Conservation (phyloP, 2,113 vertebrate species). For the Ivindomyrus marchei region DNA sequence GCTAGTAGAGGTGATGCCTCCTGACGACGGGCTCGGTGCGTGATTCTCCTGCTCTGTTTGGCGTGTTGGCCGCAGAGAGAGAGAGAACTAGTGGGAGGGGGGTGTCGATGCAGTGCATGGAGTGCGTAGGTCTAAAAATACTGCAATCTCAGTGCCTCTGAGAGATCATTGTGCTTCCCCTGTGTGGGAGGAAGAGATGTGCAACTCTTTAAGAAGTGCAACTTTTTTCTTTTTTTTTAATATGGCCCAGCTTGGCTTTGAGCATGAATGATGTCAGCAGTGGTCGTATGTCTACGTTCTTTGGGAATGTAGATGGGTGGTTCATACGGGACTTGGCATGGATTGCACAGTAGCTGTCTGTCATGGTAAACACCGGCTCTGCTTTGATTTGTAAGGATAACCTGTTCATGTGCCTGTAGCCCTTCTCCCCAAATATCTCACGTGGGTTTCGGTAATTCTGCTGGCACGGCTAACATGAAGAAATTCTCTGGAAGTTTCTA, state of each 20-base stretch:
- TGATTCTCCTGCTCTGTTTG: background rate
- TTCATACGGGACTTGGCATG: background rate
- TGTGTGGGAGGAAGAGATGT: background rate
- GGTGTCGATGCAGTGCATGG: background rate
- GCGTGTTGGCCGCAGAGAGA: background rate
- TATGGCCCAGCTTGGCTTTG: background rate
- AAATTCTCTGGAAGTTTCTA: background rate
- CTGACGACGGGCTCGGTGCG: background rate
- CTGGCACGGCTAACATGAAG: background rate
- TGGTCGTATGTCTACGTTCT: background rate
- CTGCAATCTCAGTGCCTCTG: background rate
- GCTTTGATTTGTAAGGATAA: background rate
- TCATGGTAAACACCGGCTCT: background rate
- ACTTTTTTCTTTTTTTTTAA: background rate
- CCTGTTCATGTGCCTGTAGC: background rate
- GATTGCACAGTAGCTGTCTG: background rate
- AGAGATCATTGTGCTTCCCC: background rate
- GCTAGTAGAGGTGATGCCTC: background rate
- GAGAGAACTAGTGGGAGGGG: background rate
- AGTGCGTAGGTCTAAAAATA: constrained; percentile 17
- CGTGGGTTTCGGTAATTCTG: background rate
- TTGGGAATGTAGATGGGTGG: background rate
- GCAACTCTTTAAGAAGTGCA: background rate
- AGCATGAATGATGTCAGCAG: background rate
- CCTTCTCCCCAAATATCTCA: background rate